Base-by-base conservation (phyloP, 2,888 invertebrate genomes). In the Mesorhabditis belari region DNA sequence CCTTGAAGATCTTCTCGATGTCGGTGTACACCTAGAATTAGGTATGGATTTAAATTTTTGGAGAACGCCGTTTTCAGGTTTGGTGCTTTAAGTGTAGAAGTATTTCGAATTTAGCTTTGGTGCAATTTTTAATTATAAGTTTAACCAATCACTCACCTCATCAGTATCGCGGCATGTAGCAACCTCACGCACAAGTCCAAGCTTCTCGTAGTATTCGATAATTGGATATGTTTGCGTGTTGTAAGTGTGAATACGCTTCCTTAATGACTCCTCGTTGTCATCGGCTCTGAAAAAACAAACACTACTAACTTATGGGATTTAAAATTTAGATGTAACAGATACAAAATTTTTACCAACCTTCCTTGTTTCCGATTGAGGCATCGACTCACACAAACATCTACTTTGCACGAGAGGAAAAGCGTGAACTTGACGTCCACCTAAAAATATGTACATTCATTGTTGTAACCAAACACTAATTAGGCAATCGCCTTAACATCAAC, bases 341-440 rank as follows among this genome's bases (percentile, higher is more conserved):
- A 35, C n/a, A n/a, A 35, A 35, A 35, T 17, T 35, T 35, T 35
- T n/a, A n/a, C 6, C n/a, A n/a, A 35, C 44, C 44, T 35, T 35
- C 44, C 44, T n/a, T 35, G 44, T n/a, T 92, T 52, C 87, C 88
- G 56, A 89, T 88, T 86, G 59, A 98, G 81, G 81, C 95, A 96
- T 50, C 98, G 86, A 29, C 88, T 84, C 0, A 90, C 88, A 82
- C 96, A 96, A 5, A 88, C 83, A 84, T 85, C 86, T 69, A 91
- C 87, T 1, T 87, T 86, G 80, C 96, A 95, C 69, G 94, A 90
- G 76, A 98, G 90, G 82, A 92, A 93, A 26, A 99, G 83, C 3
- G 96, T 91, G 59, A 91, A 92, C 67, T 89, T 86, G 17, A 96
- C 85, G 44, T 66, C 54, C 62, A 88, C 73, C 66, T 69, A 55